Evolutionary conservation across 2,113 vertebrate species (phyloP).

Genomic region (Proterorhinus semilunaris): DNA sequence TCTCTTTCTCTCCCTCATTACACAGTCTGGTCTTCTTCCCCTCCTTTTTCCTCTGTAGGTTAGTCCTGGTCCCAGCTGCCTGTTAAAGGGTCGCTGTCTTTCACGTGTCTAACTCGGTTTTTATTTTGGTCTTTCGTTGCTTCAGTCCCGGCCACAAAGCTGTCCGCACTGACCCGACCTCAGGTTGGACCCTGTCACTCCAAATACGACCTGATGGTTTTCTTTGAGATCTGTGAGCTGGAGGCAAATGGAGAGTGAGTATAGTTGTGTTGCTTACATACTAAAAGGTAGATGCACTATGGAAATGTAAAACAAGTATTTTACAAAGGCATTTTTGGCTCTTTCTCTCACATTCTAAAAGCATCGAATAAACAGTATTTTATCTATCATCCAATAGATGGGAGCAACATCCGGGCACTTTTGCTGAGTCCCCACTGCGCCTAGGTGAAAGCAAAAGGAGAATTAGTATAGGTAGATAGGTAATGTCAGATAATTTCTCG

Average conservation of each 20-base stretch:
- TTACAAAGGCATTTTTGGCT: not conserved
- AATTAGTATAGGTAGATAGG: no score
- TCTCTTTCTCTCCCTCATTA: conserved; percentile 29
- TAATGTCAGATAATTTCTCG: no score
- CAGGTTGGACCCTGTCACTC: conserved; percentile 88
- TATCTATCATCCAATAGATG: no score
- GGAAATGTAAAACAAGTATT: no score
- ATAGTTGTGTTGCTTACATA: not conserved
- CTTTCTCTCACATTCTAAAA: no score
- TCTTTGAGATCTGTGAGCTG: conserved; percentile 98
- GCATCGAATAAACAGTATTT: not conserved
- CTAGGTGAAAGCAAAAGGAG: no score
- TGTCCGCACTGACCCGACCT: conserved; percentile 85
- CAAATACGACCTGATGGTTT: conserved; percentile 95
- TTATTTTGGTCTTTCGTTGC: conserved; percentile 17
- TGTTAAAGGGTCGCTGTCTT: not conserved
- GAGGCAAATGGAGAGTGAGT: conserved; percentile 98
- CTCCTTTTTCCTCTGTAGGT: conserved; percentile 41
- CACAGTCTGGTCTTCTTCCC: conserved; percentile 44
- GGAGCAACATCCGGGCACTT: no score
- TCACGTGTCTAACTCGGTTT: conserved; percentile 9
- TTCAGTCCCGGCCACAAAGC: conserved; percentile 95
- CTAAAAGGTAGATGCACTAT: no score
- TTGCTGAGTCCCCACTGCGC: no score
- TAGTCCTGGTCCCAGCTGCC: conserved; percentile 22